These are phyloP conservation scores for Oscheius sp. DNA, from an alignment of 2,888 invertebrate genomes.

Conservation along the genomic window DNA sequence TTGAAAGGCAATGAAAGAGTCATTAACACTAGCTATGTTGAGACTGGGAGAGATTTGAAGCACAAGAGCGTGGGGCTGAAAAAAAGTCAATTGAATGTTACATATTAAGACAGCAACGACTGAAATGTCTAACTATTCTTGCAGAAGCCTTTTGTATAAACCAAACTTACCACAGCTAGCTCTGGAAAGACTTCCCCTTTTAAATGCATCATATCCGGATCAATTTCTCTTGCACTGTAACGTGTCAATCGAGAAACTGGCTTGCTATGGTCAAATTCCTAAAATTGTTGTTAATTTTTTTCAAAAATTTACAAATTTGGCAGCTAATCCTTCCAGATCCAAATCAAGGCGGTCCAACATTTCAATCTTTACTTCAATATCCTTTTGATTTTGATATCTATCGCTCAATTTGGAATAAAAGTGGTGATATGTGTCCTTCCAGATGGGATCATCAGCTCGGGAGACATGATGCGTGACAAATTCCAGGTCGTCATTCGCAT, in stretches of 20 bases:
- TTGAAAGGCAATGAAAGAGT: constrained; percentile 6
- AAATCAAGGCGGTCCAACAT: neutral
- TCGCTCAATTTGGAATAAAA: neutral
- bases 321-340: neutral
- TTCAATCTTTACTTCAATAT: neutral
- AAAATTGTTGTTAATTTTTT: neutral
- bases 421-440: neutral
- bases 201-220: neutral
- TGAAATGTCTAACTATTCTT: neutral
- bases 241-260: neutral
- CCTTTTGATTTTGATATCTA: neutral
- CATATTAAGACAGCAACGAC: neutral
- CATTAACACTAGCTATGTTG: neutral
- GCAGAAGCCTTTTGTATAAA: too few relatives aligned
- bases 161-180: neutral
- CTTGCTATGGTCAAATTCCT: neutral
- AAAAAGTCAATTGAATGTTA: neutral
- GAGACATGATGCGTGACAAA: too few relatives aligned
- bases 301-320: neutral
- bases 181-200: constrained; percentile 2
- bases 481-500: too few relatives aligned
- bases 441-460: neutral
- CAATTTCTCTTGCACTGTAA: neutral
- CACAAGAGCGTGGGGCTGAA: constrained; percentile 8
- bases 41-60: neutral